Evolutionary conservation across 2,888 invertebrate genomes (phyloP), one percentile per base, ranked within the genome.

Genomic region (Cerastis rubricosa): DNA sequence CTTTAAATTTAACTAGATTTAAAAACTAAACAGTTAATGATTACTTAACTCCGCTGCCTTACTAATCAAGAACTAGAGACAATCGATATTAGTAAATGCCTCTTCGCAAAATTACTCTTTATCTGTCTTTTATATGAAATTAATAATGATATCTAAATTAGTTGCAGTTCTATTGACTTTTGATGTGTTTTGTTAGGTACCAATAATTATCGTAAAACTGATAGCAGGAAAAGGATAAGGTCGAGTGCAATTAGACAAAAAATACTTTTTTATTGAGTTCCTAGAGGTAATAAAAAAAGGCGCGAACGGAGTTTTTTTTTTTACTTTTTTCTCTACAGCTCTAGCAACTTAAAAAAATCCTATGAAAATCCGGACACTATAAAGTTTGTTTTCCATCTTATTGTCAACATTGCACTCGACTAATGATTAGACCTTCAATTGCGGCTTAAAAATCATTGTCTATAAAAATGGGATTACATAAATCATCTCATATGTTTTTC

Each of bases 41-140:
- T 84, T 80, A 88, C 63, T 82, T 82, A 76, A 76, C 76, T 84
- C 79, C 74, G 81, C 71, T 73, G 79, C 78, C 70, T 74, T 74
- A 72, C 74, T 87, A 78, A 76, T 74, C 72, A 71, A 77, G 63
- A 80, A 75, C 71, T 85, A 57, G 75, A 79, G 85, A 83, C 83
- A 87, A 88, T 84, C 76, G 65, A 79, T 86, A 84, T 87, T 73
- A 85, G 86, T 88, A 90, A 89, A 90, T 89, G 89, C 85, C 87
- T 85, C 85, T 74, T 85, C 78, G 84, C 88, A 82, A 78, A 67
- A 83, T 77, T 76, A 75, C 40, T 80, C 40, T 68, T 78, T 80
- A 79, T 76, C 86, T 88, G 89, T 88, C 88, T 87, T 89, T 87
- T 85, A 86, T 71, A 35, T 78, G 71, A 80, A 83, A 82, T 74